Evolutionary conservation across 2,113 vertebrate species (phyloP).

Genomic region (Marcusenius ussheri): DNA sequence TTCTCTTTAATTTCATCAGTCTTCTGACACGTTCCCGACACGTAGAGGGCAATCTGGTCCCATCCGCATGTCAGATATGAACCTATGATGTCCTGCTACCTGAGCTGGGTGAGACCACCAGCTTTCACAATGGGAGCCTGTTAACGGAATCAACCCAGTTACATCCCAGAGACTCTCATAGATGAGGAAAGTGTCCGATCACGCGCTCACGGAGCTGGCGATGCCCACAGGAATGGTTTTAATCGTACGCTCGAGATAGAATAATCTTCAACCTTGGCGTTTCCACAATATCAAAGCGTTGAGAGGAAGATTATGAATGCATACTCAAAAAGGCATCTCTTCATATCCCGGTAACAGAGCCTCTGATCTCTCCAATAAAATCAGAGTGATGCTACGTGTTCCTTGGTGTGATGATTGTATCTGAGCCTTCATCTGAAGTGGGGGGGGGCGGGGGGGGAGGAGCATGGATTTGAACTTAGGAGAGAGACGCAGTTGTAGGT

Average conservation of each 20-base stretch:
- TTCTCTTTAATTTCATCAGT: not conserved
- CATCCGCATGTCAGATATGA: not conserved
- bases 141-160: not conserved
- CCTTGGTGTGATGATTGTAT: not conserved
- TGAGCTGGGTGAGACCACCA: not conserved
- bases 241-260: not conserved
- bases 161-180: not conserved
- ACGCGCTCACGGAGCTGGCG: not conserved
- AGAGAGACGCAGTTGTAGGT: not conserved
- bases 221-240: not conserved
- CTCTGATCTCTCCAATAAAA: not conserved
- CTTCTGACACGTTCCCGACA: not conserved
- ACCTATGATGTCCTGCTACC: not conserved
- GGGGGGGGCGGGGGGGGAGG: not conserved
- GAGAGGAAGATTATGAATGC: not conserved
- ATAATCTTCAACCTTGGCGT: not conserved
- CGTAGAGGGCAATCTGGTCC: too few species aligned
- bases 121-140: not conserved
- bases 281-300: not conserved
- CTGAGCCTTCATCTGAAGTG: not conserved
- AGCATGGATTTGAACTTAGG: not conserved
- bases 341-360: not conserved
- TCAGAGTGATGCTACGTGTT: not conserved
- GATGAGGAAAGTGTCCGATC: not conserved
- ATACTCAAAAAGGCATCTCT: not conserved